Base-by-base conservation (phyloP, 2,888 invertebrate genomes). In the Xanthorhoe designata region DNA sequence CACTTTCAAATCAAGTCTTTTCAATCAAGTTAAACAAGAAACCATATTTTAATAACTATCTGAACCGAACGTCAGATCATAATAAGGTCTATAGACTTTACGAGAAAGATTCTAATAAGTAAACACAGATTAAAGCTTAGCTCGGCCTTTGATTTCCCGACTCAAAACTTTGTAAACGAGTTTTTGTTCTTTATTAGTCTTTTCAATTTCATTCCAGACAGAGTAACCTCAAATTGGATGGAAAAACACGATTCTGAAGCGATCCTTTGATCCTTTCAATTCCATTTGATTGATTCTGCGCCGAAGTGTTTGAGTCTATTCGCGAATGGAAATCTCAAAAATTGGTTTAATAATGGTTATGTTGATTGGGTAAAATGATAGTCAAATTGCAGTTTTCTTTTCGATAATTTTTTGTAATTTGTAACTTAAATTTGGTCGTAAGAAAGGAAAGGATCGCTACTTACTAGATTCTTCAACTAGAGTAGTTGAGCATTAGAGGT, bases 261-360 rank as follows among this genome's bases (percentile, higher is more conserved):
- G 62, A 66, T 64, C 63, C 66, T 66, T 66, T 70, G 66, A 70
- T 69, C 60, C 64, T 8, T 52, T 18, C 66, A 59, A 71, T 73
- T 70, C 61, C 65, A 60, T 58, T 64, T 70, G 70, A 73, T 70
- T 64, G 69, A 68, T 68, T 57, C 56, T 49, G 38, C 64, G 57
- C 51, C 66, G 69, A 54, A 67, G 70, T 65, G 50, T 61, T 54
- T 45, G 58, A 68, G 66, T 68, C 68, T 62, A 63, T 42, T 42
- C 13, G 38, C 10, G 38, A 42, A 42, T 42, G 38, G 13, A 42
- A 42, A 42, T 42, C 38, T 2, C 32, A 13, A 10, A 47, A 57
- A 47, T 10, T 32, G 29, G 10, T 47, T 57, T 17, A 45, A 47
- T 47, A 47, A 47, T 47, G 45, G 3, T 45, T 15, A 45, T 45